Evolutionary conservation across 2,888 invertebrate genomes (phyloP).

Genomic region (Alviniconcha strummeri): DNA sequence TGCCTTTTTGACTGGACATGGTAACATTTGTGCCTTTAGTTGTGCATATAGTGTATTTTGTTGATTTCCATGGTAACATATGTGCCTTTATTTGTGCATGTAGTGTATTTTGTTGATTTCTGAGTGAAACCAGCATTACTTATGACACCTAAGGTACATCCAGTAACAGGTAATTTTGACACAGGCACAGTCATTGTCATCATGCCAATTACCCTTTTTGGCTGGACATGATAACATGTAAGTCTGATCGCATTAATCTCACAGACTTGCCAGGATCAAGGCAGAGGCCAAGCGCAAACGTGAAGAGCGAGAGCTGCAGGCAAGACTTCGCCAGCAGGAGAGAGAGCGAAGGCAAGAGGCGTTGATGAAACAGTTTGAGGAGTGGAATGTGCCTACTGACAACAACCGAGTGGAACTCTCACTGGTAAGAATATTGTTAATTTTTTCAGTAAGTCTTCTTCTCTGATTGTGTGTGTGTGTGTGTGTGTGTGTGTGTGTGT

Average conservation of each 20-base stretch:
- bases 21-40: too few relatives aligned
- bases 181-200: too few relatives aligned
- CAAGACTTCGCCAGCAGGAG: conserved; percentile 55
- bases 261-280: conserved; percentile 69
- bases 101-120: too few relatives aligned
- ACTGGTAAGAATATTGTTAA: conserved; percentile 57
- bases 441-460: background rate
- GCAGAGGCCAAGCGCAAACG: conserved; percentile 67
- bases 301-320: conserved; percentile 65
- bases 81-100: too few relatives aligned
- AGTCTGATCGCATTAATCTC: background rate
- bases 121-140: too few relatives aligned
- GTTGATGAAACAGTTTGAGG: conserved; percentile 63
- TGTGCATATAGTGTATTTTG: too few relatives aligned
- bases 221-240: too few relatives aligned
- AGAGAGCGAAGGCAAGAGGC: conserved; percentile 54
- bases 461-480: background rate
- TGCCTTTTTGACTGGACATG: too few relatives aligned
- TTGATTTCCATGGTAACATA: too few relatives aligned
- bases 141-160: too few relatives aligned
- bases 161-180: too few relatives aligned
- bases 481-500: background rate
- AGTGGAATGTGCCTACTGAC: conserved; percentile 64
- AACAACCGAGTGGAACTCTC: conserved; percentile 62
- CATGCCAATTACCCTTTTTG: too few relatives aligned